These are phyloP conservation scores for Callosobruchus maculatus DNA, from an alignment of 2,888 invertebrate genomes.

Conservation along the genomic window DNA sequence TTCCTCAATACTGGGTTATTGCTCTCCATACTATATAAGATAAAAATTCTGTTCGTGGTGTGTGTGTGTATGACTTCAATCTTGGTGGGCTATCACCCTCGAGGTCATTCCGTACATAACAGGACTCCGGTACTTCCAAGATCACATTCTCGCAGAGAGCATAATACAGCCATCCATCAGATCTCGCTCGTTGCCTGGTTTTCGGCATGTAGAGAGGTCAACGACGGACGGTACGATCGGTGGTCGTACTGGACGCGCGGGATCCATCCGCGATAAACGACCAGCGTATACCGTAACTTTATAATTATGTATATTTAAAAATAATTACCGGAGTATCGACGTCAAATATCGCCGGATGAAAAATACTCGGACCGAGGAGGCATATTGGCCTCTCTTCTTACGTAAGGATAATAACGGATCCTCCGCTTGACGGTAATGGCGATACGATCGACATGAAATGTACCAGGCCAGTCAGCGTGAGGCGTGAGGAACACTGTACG, in stretches of 20 bases:
- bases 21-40: too few species aligned
- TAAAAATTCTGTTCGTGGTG: too few species aligned
- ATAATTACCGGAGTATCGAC: constrained; percentile 24
- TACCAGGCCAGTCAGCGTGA: neutral
- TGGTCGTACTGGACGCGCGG: neutral
- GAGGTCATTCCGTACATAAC: neutral
- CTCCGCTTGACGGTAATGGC: neutral
- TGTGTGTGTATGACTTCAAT: too few species aligned
- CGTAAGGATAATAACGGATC: neutral
- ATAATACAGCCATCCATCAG: neutral
- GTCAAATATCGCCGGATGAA: constrained; percentile 7
- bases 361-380: neutral
- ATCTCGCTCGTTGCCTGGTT: neutral
- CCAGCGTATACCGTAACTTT: constrained; percentile 14
- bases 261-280: neutral
- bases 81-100: neutral
- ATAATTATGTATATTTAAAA: constrained; percentile 26
- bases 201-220: neutral
- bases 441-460: neutral
- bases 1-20: too few species aligned
- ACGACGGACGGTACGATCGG: neutral
- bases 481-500: too few species aligned
- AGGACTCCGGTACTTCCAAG: neutral
- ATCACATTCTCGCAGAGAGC: neutral
- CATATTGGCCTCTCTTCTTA: neutral